Evolutionary conservation across 2,113 vertebrate species (phyloP).

Genomic region (Pelusios castaneus): DNA sequence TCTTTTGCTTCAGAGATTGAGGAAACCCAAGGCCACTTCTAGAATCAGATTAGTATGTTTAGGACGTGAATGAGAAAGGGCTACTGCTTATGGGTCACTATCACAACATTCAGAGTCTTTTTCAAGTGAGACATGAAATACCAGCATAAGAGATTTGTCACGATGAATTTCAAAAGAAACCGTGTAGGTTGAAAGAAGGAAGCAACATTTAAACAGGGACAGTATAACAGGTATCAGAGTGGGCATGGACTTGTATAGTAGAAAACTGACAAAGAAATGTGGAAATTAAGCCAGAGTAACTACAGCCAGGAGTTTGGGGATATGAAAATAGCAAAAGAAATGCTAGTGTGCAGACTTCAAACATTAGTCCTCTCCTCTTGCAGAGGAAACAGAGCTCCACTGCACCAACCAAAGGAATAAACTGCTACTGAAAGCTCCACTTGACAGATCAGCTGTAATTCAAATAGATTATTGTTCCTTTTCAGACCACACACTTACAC

Average conservation of each 20-base stretch:
- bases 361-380: not conserved
- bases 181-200: not conserved
- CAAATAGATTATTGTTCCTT: not conserved
- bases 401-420: not conserved
- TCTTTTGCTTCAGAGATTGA: not conserved
- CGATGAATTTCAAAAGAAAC: not conserved
- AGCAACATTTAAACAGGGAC: not conserved
- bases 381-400: not conserved
- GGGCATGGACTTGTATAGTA: accelerated
- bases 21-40: not conserved
- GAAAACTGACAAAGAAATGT: not conserved
- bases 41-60: not conserved
- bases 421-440: not conserved
- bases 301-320: not conserved
- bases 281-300: not conserved
- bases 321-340: not conserved
- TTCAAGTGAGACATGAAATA: not conserved
- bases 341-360: not conserved
- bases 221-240: not conserved
- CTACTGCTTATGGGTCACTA: not conserved
- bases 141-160: not conserved
- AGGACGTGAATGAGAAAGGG: not conserved
- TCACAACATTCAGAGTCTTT: not conserved
- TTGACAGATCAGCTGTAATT: not conserved
- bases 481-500: not conserved